A percentile compares a stretch with the other conserved stretches of the same genome.
These are phyloP conservation scores for Siniperca obscura DNA, from an alignment of 2,797 vertebrate species.

Conservation along the genomic window DNA sequence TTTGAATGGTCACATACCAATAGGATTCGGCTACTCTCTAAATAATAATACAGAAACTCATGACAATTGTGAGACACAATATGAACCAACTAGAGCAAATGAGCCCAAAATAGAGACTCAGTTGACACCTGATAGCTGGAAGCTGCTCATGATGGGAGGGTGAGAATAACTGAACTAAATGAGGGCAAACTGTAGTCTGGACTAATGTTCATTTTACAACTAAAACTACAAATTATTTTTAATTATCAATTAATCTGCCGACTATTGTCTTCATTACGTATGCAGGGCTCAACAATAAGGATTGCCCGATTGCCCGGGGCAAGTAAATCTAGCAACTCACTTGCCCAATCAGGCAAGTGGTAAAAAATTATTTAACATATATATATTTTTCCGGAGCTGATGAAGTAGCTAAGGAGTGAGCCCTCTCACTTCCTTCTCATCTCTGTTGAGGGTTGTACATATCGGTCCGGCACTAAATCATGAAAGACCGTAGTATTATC, in stretches of 20 bases:
- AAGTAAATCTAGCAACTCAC: too few species aligned
- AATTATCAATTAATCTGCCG: not conserved
- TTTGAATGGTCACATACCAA: not conserved
- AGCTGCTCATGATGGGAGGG: not conserved
- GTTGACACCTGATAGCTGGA: not conserved
- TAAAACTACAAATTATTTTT: not conserved
- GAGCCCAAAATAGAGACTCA: not conserved
- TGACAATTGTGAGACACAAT: not conserved
- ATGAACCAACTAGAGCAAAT: not conserved
- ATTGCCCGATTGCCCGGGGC: too few species aligned
- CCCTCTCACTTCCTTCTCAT: too few species aligned
- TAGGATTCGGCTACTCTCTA: not conserved
- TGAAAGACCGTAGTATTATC: too few species aligned
- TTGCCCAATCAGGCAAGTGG: too few species aligned
- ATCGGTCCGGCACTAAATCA: too few species aligned
- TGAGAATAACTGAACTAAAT: not conserved
- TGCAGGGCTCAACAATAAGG: too few species aligned
- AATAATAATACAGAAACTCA: not conserved
- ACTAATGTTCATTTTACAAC: not conserved
- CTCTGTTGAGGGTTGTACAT: too few species aligned
- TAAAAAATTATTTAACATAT: too few species aligned
- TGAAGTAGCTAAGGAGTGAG: too few species aligned
- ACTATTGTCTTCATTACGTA: too few species aligned
- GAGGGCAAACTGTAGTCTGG: not conserved
- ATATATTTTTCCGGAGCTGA: too few species aligned